These are phyloP conservation scores for Linnaemya tessellans DNA, from an alignment of 2,888 invertebrate species.

Conservation along the genomic window DNA sequence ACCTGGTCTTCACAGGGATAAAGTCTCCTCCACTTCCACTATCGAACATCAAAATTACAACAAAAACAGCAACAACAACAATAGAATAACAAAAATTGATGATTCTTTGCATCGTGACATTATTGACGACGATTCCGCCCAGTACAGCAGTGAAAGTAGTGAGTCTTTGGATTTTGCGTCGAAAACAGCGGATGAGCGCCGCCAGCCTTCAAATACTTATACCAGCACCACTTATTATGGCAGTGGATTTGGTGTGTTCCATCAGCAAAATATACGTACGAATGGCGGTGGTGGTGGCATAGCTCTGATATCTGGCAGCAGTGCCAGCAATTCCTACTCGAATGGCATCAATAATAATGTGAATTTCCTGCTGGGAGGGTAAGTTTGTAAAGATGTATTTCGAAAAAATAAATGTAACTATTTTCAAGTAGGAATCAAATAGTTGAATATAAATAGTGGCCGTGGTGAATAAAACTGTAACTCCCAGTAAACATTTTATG, in stretches of 20 bases:
- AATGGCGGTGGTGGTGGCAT: slow-evolving; percentile 76
- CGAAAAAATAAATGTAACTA: too few species aligned
- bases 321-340: slow-evolving; percentile 75
- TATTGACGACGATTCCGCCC: neutral
- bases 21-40: neutral
- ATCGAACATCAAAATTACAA: neutral
- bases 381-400: slow-evolving; percentile 79
- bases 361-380: slow-evolving; percentile 92
- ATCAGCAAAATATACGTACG: slow-evolving; percentile 78
- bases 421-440: too few species aligned
- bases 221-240: slow-evolving; percentile 80
- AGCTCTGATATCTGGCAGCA: slow-evolving; percentile 70
- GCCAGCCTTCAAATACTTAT: slow-evolving; percentile 83
- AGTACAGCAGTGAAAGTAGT: slow-evolving; percentile 39
- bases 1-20: neutral
- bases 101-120: neutral
- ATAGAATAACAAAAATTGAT: neutral
- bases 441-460: too few species aligned
- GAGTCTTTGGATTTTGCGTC: slow-evolving; percentile 35
- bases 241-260: slow-evolving; percentile 80
- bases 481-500: too few species aligned
- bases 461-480: too few species aligned
- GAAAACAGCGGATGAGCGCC: slow-evolving; percentile 70
- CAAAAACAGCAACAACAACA: neutral
- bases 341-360: slow-evolving; percentile 85